Conservation (phyloP, 2,888 invertebrate species). For the Carterocephalus palaemon region DNA sequence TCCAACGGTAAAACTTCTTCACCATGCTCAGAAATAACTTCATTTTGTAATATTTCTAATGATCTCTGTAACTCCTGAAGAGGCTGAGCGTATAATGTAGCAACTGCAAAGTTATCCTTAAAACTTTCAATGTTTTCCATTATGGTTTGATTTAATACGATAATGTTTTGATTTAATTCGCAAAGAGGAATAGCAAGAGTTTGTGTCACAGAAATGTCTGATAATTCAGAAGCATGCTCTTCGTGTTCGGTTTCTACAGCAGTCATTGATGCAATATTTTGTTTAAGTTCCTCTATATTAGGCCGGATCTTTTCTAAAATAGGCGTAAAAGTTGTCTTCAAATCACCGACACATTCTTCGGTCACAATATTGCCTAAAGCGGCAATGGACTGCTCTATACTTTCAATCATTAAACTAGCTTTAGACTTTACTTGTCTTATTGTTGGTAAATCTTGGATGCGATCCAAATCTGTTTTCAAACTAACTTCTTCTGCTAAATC, state of each 20-base stretch:
- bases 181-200: slow-evolving; percentile 54
- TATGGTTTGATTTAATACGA: slow-evolving; percentile 52
- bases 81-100: slow-evolving; percentile 65
- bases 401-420: slow-evolving; percentile 51
- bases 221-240: slow-evolving; percentile 31
- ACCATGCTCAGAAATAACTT: slow-evolving; percentile 62
- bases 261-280: slow-evolving; percentile 46
- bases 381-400: slow-evolving; percentile 58
- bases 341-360: slow-evolving; percentile 43
- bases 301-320: slow-evolving; percentile 55
- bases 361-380: slow-evolving; percentile 51
- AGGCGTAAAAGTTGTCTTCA: slow-evolving; percentile 40
- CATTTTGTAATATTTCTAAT: slow-evolving; percentile 67
- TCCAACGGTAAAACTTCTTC: slow-evolving; percentile 50
- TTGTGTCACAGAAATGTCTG: slow-evolving; percentile 58
- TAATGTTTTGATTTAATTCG: slow-evolving; percentile 56
- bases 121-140: slow-evolving; percentile 54
- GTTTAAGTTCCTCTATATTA: slow-evolving; percentile 59
- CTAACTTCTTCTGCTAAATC: slow-evolving; percentile 55
- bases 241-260: slow-evolving; percentile 38
- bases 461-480: slow-evolving; percentile 52
- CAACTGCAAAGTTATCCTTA: slow-evolving; percentile 46
- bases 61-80: slow-evolving; percentile 65
- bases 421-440: slow-evolving; percentile 37
- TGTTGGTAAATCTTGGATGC: slow-evolving; percentile 43